Evolutionary conservation across 2,113 vertebrate species (phyloP).

Genomic region (Falcunculus frontatus): DNA sequence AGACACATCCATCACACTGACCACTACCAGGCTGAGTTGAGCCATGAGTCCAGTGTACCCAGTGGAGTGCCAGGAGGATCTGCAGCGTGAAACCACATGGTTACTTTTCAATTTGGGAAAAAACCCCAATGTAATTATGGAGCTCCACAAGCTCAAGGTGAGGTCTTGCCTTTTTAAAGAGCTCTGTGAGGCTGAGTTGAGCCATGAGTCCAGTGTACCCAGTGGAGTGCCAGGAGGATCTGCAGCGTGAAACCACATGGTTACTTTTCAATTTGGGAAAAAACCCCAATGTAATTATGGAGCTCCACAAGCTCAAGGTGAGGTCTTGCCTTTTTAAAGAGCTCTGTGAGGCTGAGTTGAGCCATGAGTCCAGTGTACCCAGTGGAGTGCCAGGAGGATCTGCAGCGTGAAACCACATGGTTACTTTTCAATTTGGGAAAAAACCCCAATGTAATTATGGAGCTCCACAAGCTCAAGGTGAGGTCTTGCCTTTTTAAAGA

Average conservation of each 20-base stretch:
- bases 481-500: neutral
- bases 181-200: neutral
- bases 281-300: neutral
- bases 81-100: neutral
- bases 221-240: neutral
- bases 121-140: neutral
- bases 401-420: neutral
- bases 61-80: neutral
- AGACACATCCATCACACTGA: neutral
- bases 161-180: neutral
- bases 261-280: neutral
- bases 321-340: neutral
- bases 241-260: neutral
- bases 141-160: neutral
- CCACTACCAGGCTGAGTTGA: neutral
- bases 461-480: neutral
- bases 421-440: neutral
- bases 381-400: neutral
- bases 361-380: rapidly evolving
- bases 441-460: neutral
- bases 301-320: neutral
- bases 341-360: neutral
- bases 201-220: rapidly evolving
- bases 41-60: rapidly evolving
- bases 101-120: neutral